Base-by-base conservation (phyloP, 2,888 invertebrate species). In the Tenthredo mesomela region DNA sequence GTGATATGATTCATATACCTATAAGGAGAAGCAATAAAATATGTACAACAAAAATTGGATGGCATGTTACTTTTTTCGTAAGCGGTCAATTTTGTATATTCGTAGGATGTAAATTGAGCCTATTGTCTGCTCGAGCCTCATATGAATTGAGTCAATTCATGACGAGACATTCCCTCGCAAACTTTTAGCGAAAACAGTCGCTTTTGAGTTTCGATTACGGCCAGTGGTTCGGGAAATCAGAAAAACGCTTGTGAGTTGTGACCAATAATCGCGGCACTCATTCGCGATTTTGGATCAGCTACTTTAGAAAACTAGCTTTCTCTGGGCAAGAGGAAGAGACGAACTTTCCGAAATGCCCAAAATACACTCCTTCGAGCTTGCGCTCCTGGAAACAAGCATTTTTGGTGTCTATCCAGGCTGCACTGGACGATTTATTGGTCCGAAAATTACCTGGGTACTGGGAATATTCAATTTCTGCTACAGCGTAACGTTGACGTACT, bases 351-450 rank as follows among this genome's bases (percentile, higher is more conserved):
- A 15, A 54, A 77, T 77, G 47, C 29, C 50, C 25, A 77, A 77
- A 54, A 6, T 33, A 29, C 61, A 7, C 10, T 80, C 58, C 80
- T 61, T 61, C n/a, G 80, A 80, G 15, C 21, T 80, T 15, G 80
- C 21, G 18, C 40, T 80, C 1, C 37, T 80, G 10, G 21, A 25
- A 58, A n/a, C 80, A 12, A 40, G 61, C 40, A 40, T 80, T 37
- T 80, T 61, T 18, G 61, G 80, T 37, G 80, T 80, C 12, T 12
- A 80, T 10, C 61, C 10, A 37, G 80, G 80, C n/a, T 61, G 61
- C 61, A 58, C 61, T 37, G 80, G 61, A 37, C 54, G 40, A 3
- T 29, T 80, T 33, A 40, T 80, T 18, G 25, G 61, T 37, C 61
- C 61, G 40, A 40, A 61, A 1, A 40, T 33, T 1, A n/a, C 80